A percentile compares a stretch with the other conserved stretches of the same genome.
Conservation (phyloP, 1,140 invertebrate genomes). For the Cotesia chilonis region DNA sequence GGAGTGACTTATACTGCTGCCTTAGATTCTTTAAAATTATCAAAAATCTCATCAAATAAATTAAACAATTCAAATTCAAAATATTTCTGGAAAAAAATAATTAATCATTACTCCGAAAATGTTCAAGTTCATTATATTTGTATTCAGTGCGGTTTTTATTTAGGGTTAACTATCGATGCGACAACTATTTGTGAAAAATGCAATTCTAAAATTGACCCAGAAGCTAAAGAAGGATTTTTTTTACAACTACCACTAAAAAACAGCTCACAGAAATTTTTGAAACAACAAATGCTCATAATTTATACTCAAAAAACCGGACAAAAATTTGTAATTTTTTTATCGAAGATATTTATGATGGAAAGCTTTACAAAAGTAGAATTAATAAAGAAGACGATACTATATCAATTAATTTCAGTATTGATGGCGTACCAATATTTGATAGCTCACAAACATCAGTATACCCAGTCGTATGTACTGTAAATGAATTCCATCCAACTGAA, state of each 20-base stretch:
- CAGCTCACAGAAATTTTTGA: conserved; percentile 25
- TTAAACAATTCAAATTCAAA: background rate
- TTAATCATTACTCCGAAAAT: too few species aligned
- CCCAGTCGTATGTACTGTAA: conserved; percentile 34
- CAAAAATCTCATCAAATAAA: too few species aligned
- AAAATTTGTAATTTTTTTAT: conserved; percentile 33
- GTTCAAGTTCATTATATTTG: too few species aligned
- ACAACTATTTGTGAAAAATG: too few species aligned
- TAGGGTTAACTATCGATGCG: too few species aligned
- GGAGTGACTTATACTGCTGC: too few species aligned
- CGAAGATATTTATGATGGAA: conserved; percentile 40
- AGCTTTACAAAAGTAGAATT: conserved; percentile 28
- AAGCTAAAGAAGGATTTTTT: too few species aligned
- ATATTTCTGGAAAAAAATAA: background rate
- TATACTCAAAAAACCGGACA: conserved; percentile 26
- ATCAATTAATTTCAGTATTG: conserved; percentile 37
- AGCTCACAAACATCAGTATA: conserved; percentile 32
- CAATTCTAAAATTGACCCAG: too few species aligned
- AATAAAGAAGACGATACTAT: conserved; percentile 33
- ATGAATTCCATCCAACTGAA: conserved; percentile 33
- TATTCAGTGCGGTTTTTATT: too few species aligned
- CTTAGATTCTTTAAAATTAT: too few species aligned
- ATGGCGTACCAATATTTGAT: conserved; percentile 40
- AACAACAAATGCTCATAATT: conserved; percentile 5
- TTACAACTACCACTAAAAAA: conserved; percentile 26